Percentiles rank a stretch among this genome's conserved stretches.
phyloP scores from a whole-genome alignment of 2,113 vertebrate species.

The Platanista minor region DNA sequence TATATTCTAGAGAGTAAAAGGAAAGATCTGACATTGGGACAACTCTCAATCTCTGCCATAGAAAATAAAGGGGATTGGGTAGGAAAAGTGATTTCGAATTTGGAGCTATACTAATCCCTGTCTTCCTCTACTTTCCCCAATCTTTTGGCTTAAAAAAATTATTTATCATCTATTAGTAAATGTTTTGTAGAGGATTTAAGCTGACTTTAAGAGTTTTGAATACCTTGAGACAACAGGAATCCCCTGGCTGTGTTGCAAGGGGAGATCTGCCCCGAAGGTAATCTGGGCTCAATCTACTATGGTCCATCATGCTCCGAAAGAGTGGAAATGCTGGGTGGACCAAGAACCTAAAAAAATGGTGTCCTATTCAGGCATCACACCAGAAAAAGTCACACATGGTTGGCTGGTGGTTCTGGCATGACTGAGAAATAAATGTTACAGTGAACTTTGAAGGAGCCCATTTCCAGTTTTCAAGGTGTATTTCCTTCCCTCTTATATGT shows the following conservation, averaged over 20 bases:
- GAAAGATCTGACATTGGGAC: neutral
- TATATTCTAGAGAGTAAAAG: neutral
- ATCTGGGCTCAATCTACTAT: neutral
- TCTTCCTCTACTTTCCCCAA: neutral
- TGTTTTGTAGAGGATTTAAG: neutral
- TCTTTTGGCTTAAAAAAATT: neutral
- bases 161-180: neutral
- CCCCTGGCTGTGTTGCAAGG: neutral
- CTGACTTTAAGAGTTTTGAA: neutral
- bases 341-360: neutral
- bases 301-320: neutral
- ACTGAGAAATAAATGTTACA: neutral
- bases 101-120: neutral
- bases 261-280: neutral
- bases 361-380: neutral
- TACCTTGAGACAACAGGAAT: neutral
- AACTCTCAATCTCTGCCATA: neutral
- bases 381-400: neutral
- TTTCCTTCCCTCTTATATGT: neutral
- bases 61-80: neutral
- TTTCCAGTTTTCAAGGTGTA: neutral
- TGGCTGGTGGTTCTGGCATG: neutral
- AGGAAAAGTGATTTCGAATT: neutral
- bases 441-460: neutral
- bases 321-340: neutral